Evolutionary conservation across 2,113 vertebrate genomes (phyloP).

Genomic region (Cervus canadensis): DNA sequence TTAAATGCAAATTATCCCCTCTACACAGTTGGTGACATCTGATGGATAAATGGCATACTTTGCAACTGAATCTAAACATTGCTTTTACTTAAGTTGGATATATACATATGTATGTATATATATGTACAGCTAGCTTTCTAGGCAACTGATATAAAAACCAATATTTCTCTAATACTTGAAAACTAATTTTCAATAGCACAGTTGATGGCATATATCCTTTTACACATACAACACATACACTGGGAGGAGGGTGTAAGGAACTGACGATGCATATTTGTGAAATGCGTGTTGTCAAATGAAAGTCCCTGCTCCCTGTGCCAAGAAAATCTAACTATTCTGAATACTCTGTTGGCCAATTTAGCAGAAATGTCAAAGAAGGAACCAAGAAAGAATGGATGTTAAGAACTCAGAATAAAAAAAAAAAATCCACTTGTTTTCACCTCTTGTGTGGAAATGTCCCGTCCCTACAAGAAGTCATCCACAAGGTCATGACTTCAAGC

Average conservation of each 20-base stretch:
- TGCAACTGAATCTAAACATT: not conserved
- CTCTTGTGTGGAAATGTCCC: not conserved
- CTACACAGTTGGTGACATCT: not conserved
- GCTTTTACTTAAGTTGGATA: not conserved
- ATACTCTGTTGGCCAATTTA: not conserved
- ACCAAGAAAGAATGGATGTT: not conserved
- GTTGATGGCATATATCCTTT: not conserved
- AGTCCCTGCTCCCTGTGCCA: not conserved
- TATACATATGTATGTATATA: not conserved
- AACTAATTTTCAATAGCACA: not conserved
- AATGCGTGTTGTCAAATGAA: not conserved
- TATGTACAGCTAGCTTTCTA: not conserved
- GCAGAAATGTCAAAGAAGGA: not conserved
- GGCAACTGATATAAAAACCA: not conserved
- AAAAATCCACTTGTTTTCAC: not conserved
- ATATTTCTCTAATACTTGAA: not conserved
- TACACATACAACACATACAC: not conserved
- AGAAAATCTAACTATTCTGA: not conserved
- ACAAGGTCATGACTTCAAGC: not conserved
- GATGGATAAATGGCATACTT: not conserved
- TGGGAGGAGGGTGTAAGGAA: not conserved
- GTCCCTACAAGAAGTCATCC: not conserved
- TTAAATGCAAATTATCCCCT: not conserved
- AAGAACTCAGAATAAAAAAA: not conserved
- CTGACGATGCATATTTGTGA: not conserved